A percentile compares a stretch with the other conserved stretches of the same genome.
phyloP scores from a whole-genome alignment of 2,888 invertebrate genomes.

The Eupithecia vulgata region DNA sequence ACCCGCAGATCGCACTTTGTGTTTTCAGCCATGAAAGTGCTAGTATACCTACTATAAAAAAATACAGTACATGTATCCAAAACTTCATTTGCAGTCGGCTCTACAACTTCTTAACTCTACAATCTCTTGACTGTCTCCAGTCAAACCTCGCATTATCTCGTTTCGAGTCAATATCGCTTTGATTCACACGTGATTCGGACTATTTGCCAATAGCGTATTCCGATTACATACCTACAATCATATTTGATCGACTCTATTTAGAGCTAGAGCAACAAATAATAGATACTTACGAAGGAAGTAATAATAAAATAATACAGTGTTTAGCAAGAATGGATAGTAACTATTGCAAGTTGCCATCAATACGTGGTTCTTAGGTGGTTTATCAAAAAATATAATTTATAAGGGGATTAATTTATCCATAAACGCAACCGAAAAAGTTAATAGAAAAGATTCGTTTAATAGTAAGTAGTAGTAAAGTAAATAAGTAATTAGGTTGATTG shows the following conservation, averaged over 20 bases:
- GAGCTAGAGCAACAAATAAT: slow-evolving; percentile 8
- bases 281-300: slow-evolving; percentile 4
- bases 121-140: too few relatives aligned
- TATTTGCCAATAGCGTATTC: slow-evolving; percentile 15
- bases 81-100: slow-evolving; percentile 16
- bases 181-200: slow-evolving; percentile 24
- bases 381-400: too few relatives aligned
- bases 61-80: neutral
- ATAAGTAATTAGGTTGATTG: too few relatives aligned
- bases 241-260: slow-evolving; percentile 19
- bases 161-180: slow-evolving; percentile 40
- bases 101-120: slow-evolving; percentile 28
- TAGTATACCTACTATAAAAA: too few relatives aligned
- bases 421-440: too few relatives aligned
- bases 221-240: slow-evolving; percentile 16
- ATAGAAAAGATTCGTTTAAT: too few relatives aligned
- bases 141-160: slow-evolving; percentile 37
- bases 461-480: too few relatives aligned
- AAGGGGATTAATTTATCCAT: too few relatives aligned
- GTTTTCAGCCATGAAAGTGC: too few relatives aligned
- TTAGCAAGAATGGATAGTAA: neutral
- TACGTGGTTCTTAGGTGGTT: neutral
- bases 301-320: too few relatives aligned
- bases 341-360: neutral
- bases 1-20: too few relatives aligned